phyloP scores from a whole-genome alignment of 1,140 invertebrate genomes.

The Eufriesea mexicana region DNA sequence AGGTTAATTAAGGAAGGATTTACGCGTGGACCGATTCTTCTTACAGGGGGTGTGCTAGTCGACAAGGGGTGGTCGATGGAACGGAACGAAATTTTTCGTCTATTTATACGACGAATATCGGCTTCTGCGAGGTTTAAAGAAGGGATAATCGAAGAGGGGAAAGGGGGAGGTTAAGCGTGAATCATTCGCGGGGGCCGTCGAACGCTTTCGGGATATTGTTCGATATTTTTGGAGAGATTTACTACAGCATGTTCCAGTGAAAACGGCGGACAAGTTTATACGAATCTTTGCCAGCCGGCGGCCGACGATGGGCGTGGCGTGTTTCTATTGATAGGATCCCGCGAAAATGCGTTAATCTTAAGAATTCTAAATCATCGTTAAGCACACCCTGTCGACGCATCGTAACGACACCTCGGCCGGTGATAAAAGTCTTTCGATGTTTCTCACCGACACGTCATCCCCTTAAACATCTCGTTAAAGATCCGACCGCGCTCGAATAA shows the following conservation, averaged over 20 bases:
- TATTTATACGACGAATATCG: neutral
- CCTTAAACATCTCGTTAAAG: neutral
- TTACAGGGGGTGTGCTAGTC: too few relatives aligned
- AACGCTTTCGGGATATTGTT: neutral
- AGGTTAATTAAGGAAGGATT: constrained; percentile 27
- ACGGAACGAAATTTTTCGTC: too few relatives aligned
- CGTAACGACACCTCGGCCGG: constrained; percentile 1
- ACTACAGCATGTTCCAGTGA: neutral
- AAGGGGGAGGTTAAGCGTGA: neutral
- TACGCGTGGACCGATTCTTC: neutral
- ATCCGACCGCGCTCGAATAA: neutral
- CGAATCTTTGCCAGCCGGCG: constrained; percentile 19
- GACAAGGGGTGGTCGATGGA: too few relatives aligned
- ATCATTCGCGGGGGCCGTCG: neutral
- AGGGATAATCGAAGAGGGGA: too few relatives aligned
- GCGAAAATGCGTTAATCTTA: constrained; percentile 60
- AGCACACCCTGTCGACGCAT: constrained; percentile 17
- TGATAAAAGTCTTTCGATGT: neutral
- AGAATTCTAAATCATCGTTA: constrained; percentile 54
- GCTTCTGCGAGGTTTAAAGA: neutral
- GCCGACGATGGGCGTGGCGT: constrained; percentile 43
- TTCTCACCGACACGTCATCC: neutral
- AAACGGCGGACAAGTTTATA: constrained; percentile 16
- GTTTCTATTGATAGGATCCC: constrained; percentile 64
- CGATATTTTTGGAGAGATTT: constrained; percentile 32